Evolutionary conservation across 2,113 vertebrate species (phyloP).

Genomic region (Lophochroa leadbeateri): DNA sequence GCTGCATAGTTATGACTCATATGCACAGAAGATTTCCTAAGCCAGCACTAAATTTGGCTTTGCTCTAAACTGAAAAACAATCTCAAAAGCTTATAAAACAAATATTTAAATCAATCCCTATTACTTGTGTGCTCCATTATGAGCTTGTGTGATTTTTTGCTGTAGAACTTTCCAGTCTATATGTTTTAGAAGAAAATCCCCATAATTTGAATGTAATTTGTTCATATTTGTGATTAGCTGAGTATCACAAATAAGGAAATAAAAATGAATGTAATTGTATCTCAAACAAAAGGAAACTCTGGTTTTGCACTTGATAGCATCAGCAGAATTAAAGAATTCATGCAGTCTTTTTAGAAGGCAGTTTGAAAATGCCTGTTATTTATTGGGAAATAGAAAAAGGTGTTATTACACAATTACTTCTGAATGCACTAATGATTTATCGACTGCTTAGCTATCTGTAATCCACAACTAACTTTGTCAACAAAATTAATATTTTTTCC

Average conservation of each 20-base stretch:
- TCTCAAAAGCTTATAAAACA: not conserved
- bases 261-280: not conserved
- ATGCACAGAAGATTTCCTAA: conserved; percentile 2
- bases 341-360: not conserved
- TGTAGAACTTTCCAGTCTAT: not conserved
- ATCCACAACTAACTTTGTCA: not conserved
- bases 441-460: not conserved
- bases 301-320: not conserved
- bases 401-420: not conserved
- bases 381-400: not conserved
- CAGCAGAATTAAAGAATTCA: not conserved
- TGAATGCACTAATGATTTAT: not conserved
- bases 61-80: not conserved
- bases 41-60: not conserved
- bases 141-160: not conserved
- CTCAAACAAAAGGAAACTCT: not conserved
- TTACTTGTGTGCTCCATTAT: not conserved
- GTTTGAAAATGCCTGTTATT: not conserved
- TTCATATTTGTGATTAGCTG: not conserved
- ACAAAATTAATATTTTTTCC: not conserved
- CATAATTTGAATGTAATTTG: not conserved
- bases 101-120: not conserved
- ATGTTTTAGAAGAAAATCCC: not conserved
- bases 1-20: not conserved
- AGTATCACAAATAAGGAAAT: not conserved